Conservation (phyloP, 2,797 vertebrate species). For the Phyllotis vaccarum region DNA sequence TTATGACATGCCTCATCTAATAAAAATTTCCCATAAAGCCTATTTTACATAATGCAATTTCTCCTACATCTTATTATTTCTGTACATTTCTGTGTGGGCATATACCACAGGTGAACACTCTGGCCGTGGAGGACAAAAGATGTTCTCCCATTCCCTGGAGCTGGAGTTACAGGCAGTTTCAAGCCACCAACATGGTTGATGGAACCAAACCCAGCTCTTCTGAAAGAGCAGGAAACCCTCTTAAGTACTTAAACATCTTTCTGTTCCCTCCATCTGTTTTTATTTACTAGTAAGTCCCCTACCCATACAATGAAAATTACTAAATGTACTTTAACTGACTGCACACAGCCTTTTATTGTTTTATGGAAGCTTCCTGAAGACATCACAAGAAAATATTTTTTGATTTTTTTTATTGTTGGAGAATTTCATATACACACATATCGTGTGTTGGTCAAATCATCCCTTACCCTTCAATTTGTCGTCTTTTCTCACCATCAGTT, state of each 20-base stretch:
- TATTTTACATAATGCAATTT: neutral
- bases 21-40: neutral
- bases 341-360: neutral
- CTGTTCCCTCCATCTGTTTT: neutral
- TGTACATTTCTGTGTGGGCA: neutral
- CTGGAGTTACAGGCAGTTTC: too few relatives aligned
- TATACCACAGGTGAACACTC: neutral
- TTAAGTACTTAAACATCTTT: neutral
- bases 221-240: neutral
- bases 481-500: neutral
- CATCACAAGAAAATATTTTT: neutral
- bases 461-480: neutral
- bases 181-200: neutral
- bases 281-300: neutral
- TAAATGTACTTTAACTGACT: neutral
- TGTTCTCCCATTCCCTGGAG: neutral
- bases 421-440: neutral
- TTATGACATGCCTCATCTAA: neutral
- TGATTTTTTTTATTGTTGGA: neutral
- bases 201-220: neutral
- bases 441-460: neutral
- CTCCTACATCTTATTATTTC: neutral
- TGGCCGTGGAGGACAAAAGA: neutral
- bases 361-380: neutral
- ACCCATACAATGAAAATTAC: neutral